phyloP scores from a whole-genome alignment of 2,113 vertebrate genomes.

The Tupaia chinensis region DNA sequence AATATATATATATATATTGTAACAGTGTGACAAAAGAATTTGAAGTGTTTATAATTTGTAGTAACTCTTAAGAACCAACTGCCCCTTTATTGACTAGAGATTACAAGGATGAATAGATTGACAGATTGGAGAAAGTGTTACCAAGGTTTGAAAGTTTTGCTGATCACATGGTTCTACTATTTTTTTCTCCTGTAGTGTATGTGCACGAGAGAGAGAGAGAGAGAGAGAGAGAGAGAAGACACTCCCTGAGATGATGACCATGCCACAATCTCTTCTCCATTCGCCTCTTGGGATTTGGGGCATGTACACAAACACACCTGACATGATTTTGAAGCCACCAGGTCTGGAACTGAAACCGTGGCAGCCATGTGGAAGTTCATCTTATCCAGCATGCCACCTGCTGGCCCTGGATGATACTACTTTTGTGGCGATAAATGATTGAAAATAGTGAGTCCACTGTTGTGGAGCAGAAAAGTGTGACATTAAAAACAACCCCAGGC shows the following conservation, averaged over 20 bases:
- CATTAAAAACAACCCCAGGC: background rate
- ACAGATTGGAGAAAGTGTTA: background rate
- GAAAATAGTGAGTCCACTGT: background rate
- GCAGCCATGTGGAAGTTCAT: no score
- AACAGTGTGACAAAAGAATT: background rate
- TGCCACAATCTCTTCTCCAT: no score
- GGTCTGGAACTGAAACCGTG: no score
- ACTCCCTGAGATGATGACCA: no score
- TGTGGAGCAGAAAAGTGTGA: background rate
- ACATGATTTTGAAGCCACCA: no score
- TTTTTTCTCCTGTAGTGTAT: no score
- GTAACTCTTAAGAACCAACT: background rate
- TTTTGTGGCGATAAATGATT: background rate
- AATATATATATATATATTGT: background rate
- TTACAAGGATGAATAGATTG: background rate
- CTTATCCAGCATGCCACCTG: no score
- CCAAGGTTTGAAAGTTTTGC: background rate
- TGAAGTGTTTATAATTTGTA: background rate
- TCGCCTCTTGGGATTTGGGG: no score
- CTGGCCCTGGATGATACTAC: background rate
- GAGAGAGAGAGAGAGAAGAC: no score
- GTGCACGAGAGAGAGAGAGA: no score
- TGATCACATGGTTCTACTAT: background rate
- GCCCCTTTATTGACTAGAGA: background rate
- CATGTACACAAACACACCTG: no score